Base-by-base conservation (phyloP, 2,888 invertebrate genomes). In the Dicyrtomina minuta region DNA sequence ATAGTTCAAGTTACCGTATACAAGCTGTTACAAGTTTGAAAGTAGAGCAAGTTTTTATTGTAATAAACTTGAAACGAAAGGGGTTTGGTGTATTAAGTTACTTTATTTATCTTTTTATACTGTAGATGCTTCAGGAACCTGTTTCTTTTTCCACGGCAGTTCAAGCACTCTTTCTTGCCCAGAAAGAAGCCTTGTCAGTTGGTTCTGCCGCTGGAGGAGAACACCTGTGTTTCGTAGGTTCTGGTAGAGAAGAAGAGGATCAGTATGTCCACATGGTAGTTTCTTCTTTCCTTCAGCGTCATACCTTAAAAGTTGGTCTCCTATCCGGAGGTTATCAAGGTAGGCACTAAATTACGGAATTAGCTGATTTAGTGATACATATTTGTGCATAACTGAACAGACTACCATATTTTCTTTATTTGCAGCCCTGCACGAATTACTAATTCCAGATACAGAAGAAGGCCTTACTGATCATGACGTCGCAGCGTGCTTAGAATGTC, bases 231-330 rank as follows among this genome's bases (percentile, higher is more conserved):
- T 93, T 93, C 81, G 85, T 86, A 78, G 77, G 77, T 26, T 76
- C 76, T 3, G 77, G 77, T 24, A 64, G 76, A 39, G 77, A 77
- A 77, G 95, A 96, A 80, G 93, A 95, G 83, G 96, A 97, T 82
- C 92, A 92, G 79, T 96, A 95, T 81, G 94, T 96, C 20, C 92
- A 96, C 81, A 99, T 99, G 98, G 96, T 97, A 26, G 93, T 99
- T 17, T 94, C 98, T 6, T 93, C 94, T 68, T 97, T 99, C 82
- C 85, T 99, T 58, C 96, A 97, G 83, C 91, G 92, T 81, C 92
- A 93, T 81, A 92, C 92, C 0, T 90, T 91, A 79, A 96, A 93
- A 81, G 93, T 99, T 58, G 93, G 95, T 59, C 87, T 96, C 83
- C 86, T 96, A 22, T 89, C 90, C 75, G 96, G 96, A 69, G 98